Conservation (phyloP, 2,888 invertebrate genomes). For the Peribatodes rhomboidaria region DNA sequence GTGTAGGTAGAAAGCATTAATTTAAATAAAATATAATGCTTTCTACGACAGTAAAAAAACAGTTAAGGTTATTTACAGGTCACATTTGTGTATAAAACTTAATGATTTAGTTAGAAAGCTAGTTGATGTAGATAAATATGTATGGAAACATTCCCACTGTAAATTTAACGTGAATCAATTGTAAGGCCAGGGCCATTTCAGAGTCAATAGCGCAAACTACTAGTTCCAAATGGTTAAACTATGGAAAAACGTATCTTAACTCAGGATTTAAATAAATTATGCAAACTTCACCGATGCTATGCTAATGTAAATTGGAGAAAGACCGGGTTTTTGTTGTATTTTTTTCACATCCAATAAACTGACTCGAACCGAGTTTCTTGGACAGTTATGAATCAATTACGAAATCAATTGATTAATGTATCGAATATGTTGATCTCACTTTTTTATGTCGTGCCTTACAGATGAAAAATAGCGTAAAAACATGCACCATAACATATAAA, state of each 20-base stretch:
- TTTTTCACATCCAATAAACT: conserved; percentile 9
- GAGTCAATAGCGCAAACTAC: neutral
- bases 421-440: neutral
- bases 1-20: too few species aligned
- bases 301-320: conserved; percentile 18
- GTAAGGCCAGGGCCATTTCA: neutral
- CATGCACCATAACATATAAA: too few species aligned
- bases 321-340: conserved; percentile 1
- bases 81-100: conserved; percentile 30
- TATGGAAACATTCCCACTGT: neutral
- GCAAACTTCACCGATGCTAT: conserved; percentile 1
- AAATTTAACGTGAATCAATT: conserved; percentile 2
- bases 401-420: conserved; percentile 3
- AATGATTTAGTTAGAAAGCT: neutral
- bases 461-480: too few species aligned
- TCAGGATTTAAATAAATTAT: conserved; percentile 19
- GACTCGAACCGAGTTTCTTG: neutral
- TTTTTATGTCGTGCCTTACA: too few species aligned
- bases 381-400: conserved; percentile 20
- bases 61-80: neutral
- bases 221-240: neutral
- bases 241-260: conserved; percentile 5
- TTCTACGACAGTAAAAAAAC: neutral
- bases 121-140: neutral
- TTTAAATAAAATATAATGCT: too few species aligned